Evolutionary conservation across 2,888 invertebrate genomes (phyloP).

Genomic region (Ypsolopha sequella): DNA sequence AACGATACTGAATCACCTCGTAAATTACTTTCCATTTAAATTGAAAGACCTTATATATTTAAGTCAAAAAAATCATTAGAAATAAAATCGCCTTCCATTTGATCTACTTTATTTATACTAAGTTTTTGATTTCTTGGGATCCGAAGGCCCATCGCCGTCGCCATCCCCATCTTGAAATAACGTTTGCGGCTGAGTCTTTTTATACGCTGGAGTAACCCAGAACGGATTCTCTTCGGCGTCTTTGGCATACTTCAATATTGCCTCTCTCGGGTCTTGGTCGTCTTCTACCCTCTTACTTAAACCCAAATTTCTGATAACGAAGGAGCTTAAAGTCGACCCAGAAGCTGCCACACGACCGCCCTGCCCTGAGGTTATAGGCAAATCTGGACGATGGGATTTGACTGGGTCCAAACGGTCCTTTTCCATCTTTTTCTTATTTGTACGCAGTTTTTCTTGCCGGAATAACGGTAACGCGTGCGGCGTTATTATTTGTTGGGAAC

Average conservation of each 20-base stretch:
- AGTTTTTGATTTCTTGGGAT: constrained; percentile 64
- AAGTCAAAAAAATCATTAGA: too few species aligned
- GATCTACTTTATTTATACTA: constrained; percentile 7
- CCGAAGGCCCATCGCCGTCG: constrained; percentile 58
- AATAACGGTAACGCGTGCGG: constrained; percentile 97
- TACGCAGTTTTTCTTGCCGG: constrained; percentile 90
- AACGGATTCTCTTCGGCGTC: constrained; percentile 97
- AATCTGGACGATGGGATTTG: constrained; percentile 84
- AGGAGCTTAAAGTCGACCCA: constrained; percentile 95
- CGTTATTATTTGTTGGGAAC: constrained; percentile 94
- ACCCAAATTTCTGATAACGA: constrained; percentile 95
- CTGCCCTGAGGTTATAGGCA: constrained; percentile 90
- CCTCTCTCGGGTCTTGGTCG: constrained; percentile 94
- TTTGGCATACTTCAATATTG: constrained; percentile 94
- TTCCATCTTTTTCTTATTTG: constrained; percentile 90
- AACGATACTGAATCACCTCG: too few species aligned
- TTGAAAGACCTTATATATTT: too few species aligned
- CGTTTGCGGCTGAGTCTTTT: constrained; percentile 87
- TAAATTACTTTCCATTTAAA: too few species aligned
- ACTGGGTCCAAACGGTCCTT: constrained; percentile 90
- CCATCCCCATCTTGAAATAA: constrained; percentile 76
- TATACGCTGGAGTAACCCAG: constrained; percentile 95
- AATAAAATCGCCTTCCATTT: too few species aligned
- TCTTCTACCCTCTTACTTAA: constrained; percentile 92
- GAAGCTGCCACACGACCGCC: constrained; percentile 96